Conservation (phyloP, 2,797 vertebrate genomes). For the Bradypus variegatus region DNA sequence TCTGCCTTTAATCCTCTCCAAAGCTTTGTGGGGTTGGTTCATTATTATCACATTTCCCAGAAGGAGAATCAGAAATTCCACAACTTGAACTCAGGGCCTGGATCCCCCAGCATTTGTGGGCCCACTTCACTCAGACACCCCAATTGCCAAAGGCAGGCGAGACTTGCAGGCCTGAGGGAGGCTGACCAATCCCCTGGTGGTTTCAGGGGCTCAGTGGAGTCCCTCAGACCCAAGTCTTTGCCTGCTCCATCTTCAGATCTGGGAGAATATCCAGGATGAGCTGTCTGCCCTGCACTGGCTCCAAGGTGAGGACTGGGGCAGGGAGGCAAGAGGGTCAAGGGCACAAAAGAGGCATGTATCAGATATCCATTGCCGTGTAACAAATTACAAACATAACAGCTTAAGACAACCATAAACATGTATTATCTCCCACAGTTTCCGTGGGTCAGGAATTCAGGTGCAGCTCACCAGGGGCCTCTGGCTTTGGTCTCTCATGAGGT, state of each 20-base stretch:
- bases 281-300: slow-evolving; percentile 83
- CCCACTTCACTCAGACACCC: neutral
- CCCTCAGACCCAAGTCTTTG: neutral
- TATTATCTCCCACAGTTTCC: neutral
- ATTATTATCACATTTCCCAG: neutral
- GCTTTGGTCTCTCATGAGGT: neutral
- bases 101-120: neutral
- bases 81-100: neutral
- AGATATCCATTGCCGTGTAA: neutral
- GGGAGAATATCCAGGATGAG: slow-evolving; percentile 80
- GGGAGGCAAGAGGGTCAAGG: neutral
- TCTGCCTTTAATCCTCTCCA: neutral
- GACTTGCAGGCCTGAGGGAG: neutral
- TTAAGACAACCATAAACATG: neutral
- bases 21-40: neutral
- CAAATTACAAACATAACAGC: neutral
- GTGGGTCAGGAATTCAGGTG: neutral
- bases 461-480: neutral
- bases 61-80: neutral
- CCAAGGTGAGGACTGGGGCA: slow-evolving; percentile 72
- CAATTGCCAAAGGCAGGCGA: neutral
- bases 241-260: slow-evolving; percentile 72
- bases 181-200: no score
- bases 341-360: neutral
- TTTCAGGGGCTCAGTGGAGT: neutral